Evolutionary conservation across 1,140 invertebrate species (phyloP).

Genomic region (Caenorhabditis brenneri): DNA sequence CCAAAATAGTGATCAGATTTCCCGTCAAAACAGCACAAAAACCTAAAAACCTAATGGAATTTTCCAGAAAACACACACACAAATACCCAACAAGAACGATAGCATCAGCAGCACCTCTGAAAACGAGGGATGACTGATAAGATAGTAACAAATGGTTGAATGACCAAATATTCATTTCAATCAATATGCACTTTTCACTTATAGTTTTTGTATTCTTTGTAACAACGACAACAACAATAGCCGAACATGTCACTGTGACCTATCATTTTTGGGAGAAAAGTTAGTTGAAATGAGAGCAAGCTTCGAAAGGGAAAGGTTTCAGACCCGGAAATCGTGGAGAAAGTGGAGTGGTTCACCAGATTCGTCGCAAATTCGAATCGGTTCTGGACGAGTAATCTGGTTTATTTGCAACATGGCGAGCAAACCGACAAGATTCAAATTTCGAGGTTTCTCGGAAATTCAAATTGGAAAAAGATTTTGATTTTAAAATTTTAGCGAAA

Average conservation of each 20-base stretch:
- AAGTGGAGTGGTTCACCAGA: slow-evolving; percentile 16
- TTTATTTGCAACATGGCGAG: background rate
- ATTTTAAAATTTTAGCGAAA: slow-evolving; percentile 13
- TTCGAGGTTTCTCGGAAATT: no score
- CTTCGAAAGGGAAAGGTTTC: no score
- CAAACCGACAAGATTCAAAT: background rate
- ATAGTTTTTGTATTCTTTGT: background rate
- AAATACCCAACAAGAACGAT: background rate
- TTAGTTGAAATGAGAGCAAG: no score
- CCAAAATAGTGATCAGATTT: background rate
- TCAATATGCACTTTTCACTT: slow-evolving; percentile 17
- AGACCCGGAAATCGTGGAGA: background rate
- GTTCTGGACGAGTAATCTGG: slow-evolving; percentile 27
- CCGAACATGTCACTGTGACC: slow-evolving; percentile 7
- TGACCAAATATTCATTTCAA: no score
- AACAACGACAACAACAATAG: background rate
- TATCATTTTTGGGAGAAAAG: slow-evolving; percentile 37
- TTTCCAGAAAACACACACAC: background rate
- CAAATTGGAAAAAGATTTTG: no score
- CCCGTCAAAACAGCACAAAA: no score
- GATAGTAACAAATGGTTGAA: no score
- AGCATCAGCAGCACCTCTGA: background rate
- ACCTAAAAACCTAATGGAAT: background rate
- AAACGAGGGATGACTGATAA: no score
- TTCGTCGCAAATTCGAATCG: slow-evolving; percentile 7